Evolutionary conservation across 2,888 invertebrate genomes (phyloP).

Genomic region (Calliopum simillimum): DNA sequence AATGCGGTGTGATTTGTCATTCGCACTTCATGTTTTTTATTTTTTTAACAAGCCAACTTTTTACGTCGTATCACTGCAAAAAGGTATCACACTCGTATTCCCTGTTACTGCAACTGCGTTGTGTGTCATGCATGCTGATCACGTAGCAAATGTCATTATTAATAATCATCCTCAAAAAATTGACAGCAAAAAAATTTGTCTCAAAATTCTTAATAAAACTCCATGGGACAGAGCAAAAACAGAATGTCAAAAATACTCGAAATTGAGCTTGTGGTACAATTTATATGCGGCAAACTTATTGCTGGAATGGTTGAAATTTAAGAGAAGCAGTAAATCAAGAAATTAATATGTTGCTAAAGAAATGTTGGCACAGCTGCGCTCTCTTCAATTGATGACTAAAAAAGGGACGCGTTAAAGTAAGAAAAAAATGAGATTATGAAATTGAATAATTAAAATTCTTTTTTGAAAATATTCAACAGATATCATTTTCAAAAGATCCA

Average conservation of each 20-base stretch:
- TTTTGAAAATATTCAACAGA: too few species aligned
- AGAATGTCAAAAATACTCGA: neutral
- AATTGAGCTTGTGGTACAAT: slow-evolving; percentile 1
- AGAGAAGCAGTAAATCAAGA: slow-evolving; percentile 20
- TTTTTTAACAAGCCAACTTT: neutral
- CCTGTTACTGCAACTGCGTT: slow-evolving; percentile 4
- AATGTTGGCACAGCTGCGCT: too few species aligned
- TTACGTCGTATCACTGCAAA: neutral
- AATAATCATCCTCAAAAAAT: slow-evolving; percentile 20
- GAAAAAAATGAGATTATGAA: too few species aligned
- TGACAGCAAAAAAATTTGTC: neutral
- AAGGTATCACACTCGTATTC: neutral
- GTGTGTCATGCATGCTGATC: slow-evolving; percentile 22
- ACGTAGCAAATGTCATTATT: slow-evolving; percentile 27
- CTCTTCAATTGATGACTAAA: too few species aligned
- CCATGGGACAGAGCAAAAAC: neutral
- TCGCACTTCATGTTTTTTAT: slow-evolving; percentile 12
- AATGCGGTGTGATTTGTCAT: slow-evolving; percentile 17
- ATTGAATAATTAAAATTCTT: too few species aligned
- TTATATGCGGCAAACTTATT: neutral
- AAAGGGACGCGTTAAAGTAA: too few species aligned
- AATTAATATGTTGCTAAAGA: neutral
- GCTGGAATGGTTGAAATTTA: neutral
- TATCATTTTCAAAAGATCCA: too few species aligned
- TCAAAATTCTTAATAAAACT: slow-evolving; percentile 7